Percentiles rank a stretch among this genome's conserved stretches.
Evolutionary conservation across 2,888 invertebrate genomes (phyloP).

Genomic region (Zootermopsis nevadensis): DNA sequence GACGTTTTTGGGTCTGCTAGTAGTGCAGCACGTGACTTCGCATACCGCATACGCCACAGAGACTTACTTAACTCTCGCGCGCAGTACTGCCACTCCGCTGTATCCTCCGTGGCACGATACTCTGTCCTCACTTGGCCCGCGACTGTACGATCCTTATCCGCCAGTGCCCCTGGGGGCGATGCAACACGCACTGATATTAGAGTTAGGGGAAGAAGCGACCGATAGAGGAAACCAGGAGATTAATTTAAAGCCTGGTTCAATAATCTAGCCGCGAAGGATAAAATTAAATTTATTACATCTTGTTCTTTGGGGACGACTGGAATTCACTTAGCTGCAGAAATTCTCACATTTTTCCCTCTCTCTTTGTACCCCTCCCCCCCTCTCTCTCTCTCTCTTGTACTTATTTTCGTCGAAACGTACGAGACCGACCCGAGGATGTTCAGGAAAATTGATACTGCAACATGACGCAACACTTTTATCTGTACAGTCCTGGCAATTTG

Average conservation of each 20-base stretch:
- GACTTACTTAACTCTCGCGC: too few species aligned
- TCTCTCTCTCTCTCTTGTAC: slow-evolving; percentile 13
- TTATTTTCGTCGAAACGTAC: not conserved
- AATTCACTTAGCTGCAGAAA: slow-evolving; percentile 31
- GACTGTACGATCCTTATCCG: not conserved
- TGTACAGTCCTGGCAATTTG: too few species aligned
- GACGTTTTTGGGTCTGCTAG: too few species aligned
- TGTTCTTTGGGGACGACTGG: slow-evolving; percentile 19
- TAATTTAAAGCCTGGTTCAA: slow-evolving; percentile 33
- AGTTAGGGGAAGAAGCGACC: not conserved
- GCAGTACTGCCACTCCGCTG: not conserved
- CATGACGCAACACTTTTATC: too few species aligned
- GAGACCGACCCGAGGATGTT: not conserved
- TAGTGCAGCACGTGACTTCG: too few species aligned
- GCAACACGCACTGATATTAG: not conserved
- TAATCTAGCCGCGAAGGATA: slow-evolving; percentile 28
- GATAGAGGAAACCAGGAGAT: slow-evolving; percentile 29
- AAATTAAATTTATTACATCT: slow-evolving; percentile 36
- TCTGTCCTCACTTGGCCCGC: not conserved
- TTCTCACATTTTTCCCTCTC: slow-evolving; percentile 4
- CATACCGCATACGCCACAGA: too few species aligned
- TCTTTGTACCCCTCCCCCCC: not conserved
- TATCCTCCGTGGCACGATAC: not conserved
- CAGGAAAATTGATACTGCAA: not conserved
- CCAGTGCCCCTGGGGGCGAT: slow-evolving; percentile 22